Base-by-base conservation (phyloP, 2,888 invertebrate species). In the Hoplodrina blanda region DNA sequence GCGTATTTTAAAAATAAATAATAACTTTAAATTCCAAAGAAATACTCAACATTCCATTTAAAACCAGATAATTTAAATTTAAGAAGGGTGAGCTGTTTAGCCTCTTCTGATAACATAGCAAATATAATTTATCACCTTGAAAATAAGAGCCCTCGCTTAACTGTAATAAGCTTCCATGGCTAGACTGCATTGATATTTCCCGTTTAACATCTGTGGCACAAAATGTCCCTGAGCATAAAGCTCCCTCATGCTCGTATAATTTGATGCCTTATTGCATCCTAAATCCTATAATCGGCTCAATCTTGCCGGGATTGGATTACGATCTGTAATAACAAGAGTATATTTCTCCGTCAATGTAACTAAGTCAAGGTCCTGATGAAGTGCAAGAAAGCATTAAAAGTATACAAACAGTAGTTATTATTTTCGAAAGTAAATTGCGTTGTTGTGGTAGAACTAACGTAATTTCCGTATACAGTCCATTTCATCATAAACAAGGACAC, bases 391-490 rank as follows among this genome's bases (percentile, higher is more conserved):
- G 61, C 55, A 66, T 66, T 63, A 20, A 50, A 62, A 61, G n/a
- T 66, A 66, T 15, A 69, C 60, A 65, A 68, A 60, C 25, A 44
- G 17, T 64, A 46, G 41, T 54, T n/a, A n/a, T n/a, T n/a, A 52
- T 67, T 56, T 61, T 71, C 46, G 54, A 72, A 13, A 60, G 59
- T 60, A n/a, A 75, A 57, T 52, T 44, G 60, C 60, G 62, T 61
- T 69, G 60, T 72, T 76, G 33, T 69, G 55, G 66, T 33, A 57
- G 41, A 72, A 64, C 68, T 59, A 50, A 55, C 55, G 61, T 63
- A 73, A 81, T 76, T 84, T 72, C 66, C 59, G 68, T 64, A 56
- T 54, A 72, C 68, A 70, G 57, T 50, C 55, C 68, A 71, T 75
- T 73, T 80, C 73, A 67, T 71, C 70, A 67, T 70, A 64, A 73